Evolutionary conservation across 92 coral and sea anemone genomes (phyloP).

Genomic region (Epizoanthus ramosus): DNA sequence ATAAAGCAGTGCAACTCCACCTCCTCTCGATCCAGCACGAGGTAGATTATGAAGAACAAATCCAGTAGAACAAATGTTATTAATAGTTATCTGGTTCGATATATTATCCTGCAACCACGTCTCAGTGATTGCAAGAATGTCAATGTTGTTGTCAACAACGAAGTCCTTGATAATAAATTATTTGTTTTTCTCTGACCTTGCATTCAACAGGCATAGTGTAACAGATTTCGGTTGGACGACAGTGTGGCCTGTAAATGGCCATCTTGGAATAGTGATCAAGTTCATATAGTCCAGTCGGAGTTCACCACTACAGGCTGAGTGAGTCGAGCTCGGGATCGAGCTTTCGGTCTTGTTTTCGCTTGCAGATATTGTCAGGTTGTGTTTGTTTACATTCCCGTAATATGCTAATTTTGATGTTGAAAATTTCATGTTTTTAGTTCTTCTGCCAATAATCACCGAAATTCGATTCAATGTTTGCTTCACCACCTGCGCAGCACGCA

Average conservation of each 20-base stretch:
- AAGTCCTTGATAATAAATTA: conserved; percentile 11
- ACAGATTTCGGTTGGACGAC: conserved; percentile 27
- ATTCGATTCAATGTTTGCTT: too few relatives aligned
- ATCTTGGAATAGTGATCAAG: not conserved
- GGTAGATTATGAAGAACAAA: conserved; percentile 41
- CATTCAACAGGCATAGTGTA: conserved; percentile 17
- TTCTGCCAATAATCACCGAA: too few relatives aligned
- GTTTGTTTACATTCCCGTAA: conserved; percentile 1
- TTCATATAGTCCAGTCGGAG: not conserved
- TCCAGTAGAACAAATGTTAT: conserved; percentile 49
- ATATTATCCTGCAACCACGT: conserved; percentile 48
- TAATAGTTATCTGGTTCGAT: conserved; percentile 39
- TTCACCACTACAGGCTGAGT: too few relatives aligned
- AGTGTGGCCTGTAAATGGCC: not conserved
- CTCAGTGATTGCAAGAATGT: too few relatives aligned
- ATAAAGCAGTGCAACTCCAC: conserved; percentile 49
- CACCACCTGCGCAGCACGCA: too few relatives aligned
- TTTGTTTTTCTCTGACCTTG: too few relatives aligned
- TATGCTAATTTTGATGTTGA: conserved; percentile 4
- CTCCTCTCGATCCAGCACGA: conserved; percentile 39
- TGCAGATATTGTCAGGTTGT: too few relatives aligned
- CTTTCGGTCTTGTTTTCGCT: not conserved
- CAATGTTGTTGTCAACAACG: conserved; percentile 18
- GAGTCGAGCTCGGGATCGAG: too few relatives aligned
- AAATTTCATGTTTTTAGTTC: too few relatives aligned